These are phyloP conservation scores for Limosa lapponica DNA, from an alignment of 2,797 vertebrate species.

Conservation along the genomic window DNA sequence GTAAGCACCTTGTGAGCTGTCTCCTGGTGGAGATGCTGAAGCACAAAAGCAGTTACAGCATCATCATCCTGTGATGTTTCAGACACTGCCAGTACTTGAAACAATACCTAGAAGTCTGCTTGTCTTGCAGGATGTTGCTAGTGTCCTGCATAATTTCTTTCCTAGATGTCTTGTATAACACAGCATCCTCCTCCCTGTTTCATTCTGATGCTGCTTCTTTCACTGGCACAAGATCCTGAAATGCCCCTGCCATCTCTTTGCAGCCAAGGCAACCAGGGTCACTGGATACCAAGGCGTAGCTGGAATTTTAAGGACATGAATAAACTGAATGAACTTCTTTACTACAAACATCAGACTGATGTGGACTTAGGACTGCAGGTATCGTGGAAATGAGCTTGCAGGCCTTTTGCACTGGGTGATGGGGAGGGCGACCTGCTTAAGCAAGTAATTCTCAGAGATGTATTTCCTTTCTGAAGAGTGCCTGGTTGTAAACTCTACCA, in stretches of 20 bases:
- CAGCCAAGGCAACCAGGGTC: neutral
- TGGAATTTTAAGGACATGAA: neutral
- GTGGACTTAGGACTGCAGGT: neutral
- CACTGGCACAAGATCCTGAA: constrained; percentile 8
- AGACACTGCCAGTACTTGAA: neutral
- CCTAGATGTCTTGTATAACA: neutral
- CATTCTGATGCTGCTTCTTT: neutral
- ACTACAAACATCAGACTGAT: neutral
- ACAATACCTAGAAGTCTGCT: constrained; percentile 10
- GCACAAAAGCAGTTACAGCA: neutral
- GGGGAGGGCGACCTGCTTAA: neutral
- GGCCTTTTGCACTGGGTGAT: neutral
- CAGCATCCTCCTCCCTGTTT: neutral
- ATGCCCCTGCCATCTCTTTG: neutral
- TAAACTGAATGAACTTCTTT: neutral
- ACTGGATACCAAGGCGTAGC: neutral
- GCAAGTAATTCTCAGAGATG: neutral
- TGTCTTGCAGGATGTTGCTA: neutral
- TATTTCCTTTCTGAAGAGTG: neutral
- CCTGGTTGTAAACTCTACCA: neutral
- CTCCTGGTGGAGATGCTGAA: neutral
- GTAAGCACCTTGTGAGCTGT: neutral
- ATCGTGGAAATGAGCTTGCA: neutral
- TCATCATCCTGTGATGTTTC: neutral
- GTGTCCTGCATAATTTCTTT: neutral